These are phyloP conservation scores for Chymomyza costata DNA, from an alignment of 1,140 invertebrate genomes.

Conservation along the genomic window DNA sequence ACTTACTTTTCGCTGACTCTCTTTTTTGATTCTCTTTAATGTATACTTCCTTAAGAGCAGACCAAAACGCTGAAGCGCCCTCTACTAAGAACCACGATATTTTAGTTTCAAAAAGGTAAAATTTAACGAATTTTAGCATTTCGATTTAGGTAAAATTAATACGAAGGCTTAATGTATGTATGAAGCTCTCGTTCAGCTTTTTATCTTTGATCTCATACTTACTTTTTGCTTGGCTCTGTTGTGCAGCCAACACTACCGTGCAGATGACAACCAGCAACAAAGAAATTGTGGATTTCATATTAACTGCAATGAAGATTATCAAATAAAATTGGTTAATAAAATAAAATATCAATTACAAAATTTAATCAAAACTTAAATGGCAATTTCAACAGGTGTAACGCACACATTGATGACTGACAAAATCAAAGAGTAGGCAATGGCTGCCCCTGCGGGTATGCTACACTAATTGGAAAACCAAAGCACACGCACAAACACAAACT, in stretches of 20 bases:
- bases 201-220: slow-evolving; percentile 53
- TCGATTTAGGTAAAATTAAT: too few relatives aligned
- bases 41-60: too few relatives aligned
- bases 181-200: too few relatives aligned
- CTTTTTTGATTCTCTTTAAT: too few relatives aligned
- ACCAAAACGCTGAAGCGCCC: too few relatives aligned
- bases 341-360: not conserved
- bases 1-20: too few relatives aligned
- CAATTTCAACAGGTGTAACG: slow-evolving; percentile 7
- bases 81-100: too few relatives aligned
- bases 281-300: slow-evolving; percentile 71
- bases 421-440: slow-evolving; percentile 1
- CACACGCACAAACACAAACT: slow-evolving; percentile 36
- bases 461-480: slow-evolving; percentile 59
- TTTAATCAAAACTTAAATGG: slow-evolving; percentile 5
- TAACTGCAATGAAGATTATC: slow-evolving; percentile 39
- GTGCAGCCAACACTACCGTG: slow-evolving; percentile 68
- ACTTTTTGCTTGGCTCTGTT: slow-evolving; percentile 74
- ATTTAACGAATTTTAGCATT: too few relatives aligned
- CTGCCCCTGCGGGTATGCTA: slow-evolving; percentile 32
- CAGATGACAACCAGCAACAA: slow-evolving; percentile 69
- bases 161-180: too few relatives aligned
- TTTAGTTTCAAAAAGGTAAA: too few relatives aligned
- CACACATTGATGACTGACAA: not conserved
- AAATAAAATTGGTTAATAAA: not conserved